Base-by-base conservation (phyloP, 2,797 vertebrate species). In the Taenioides sp. region DNA sequence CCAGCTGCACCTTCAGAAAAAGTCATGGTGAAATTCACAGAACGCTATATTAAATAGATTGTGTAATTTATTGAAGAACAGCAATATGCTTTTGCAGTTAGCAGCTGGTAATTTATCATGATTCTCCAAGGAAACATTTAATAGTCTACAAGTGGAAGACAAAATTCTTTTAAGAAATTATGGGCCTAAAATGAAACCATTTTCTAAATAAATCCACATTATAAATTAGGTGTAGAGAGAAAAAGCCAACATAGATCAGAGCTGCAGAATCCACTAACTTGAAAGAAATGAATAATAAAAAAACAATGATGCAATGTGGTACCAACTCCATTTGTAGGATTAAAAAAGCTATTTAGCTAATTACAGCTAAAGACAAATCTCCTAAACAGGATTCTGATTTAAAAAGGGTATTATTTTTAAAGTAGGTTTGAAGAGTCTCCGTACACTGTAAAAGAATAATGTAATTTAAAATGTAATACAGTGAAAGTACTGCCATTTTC, bases 291-390 rank as follows among this genome's bases (percentile, higher is more conserved):
- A 18, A 60, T 23, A 58, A 58, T 58, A 58, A 60, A 37, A 31
- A 60, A 34, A 27, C 28, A 59, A 5, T 62, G 60, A 62, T n/a
- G 60, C 60, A 62, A 62, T 28, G 6, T 37, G 31, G 31, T 34
- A 62, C 60, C 60, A 62, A 62, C 34, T 62, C 60, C 31, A 37
- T 37, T 37, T 34, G 58, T 20, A 20, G 60, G 31, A 62, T 37
- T 34, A 62, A 37, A 9, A 62, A 62, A 37, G 60, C 18, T n/a
- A 37, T 37, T 62, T 37, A 18, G 28, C 7, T 7, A 60, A 60
- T 60, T 60, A 60, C 16, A 62, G 28, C 31, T 18, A 60, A 28
- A 31, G 22, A 60, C 5, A 60, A 28, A 57, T 57, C 58, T 18
- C 12, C 58, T 60, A 62, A 37, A 62, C 25, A 62, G 28, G 28